Base-by-base conservation (phyloP, 2,797 vertebrate species). In the Phalloptychus januarius region DNA sequence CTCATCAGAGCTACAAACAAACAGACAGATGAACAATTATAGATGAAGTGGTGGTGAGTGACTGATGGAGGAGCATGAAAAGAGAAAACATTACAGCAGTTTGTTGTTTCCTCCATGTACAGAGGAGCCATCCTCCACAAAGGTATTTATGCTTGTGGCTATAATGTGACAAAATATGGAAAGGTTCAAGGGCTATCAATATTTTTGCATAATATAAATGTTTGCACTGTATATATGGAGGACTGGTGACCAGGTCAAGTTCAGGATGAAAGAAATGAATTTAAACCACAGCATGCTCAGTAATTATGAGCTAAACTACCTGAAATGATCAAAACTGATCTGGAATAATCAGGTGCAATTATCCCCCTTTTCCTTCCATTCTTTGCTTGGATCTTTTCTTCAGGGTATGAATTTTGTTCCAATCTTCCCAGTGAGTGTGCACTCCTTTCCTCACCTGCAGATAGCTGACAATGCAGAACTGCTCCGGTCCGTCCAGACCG, bases 391-490 rank as follows among this genome's bases (percentile, higher is more conserved):
- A 20, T 4, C 10, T 71, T 45, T 3, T 2, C n/a, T 65, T 54
- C 7, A 72, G 18, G 31, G 12, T 40, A 18, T 36, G 36, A 25
- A 61, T 25, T 15, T 31, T 5, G 16, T 38, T 25, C 48, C 23
- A 31, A 2, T 33, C 73, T 31, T 2, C 71, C 36, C 48, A 16
- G 1, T 52, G 48, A 12, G 5, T 23, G 44, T 40, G 72, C 48
- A 28, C 28, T 58, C 15, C 36, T 80, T 76, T 70, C 15, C 86
- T 83, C 78, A 97, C 97, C 96, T 97, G 96, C 18, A 97, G 94
- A 77, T 97, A 96, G 90, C 96, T 97, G 91, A 97, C 95, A 0
- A 97, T 96, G 83, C 96, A 98, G 91, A 96, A 98, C 7, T 91
- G 92, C 81, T 97, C 93, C 0, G 94, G 95, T 5, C 83, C 74